Evolutionary conservation across 2,113 vertebrate species (phyloP), one percentile per base, ranked within the genome.

Genomic region (Nesogale talazaci): DNA sequence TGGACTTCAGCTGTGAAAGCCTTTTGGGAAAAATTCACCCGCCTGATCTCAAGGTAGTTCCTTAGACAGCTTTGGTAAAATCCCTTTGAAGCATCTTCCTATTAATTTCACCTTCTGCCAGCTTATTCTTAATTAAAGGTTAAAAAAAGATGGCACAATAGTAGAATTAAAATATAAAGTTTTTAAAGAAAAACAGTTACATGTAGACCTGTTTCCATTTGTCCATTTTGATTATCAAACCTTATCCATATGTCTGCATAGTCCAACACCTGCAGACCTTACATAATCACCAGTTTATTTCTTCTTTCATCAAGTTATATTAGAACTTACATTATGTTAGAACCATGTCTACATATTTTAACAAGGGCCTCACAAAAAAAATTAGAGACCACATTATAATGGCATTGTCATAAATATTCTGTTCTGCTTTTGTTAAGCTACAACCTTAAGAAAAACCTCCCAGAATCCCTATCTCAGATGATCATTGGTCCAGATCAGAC

Each of bases 281-380:
- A 16, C 5, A 20, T 4, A 67, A 7, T 40, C 83, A 36, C 67
- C 75, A 75, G 38, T 67, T 83, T n/a, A 4, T 34, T 72, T 65
- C 38, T 85, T 72, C 36, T 93, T 93, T 85, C 59, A 79, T 72
- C 17, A 91, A 38, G 61, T 46, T 91, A 12, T 56, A 70, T n/a
- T 31, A 90, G 63, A 86, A 86, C 36, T n/a, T 87, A 56, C 34
- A 69, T n/a, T 38, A 61, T 34, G 63, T n/a, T 38, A 56, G 5
- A 85, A 42, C 6, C 3, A 82, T 61, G 20, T 88, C 85, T 93
- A 69, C 69, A 69, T 89, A 93, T 85, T 84, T 92, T 76, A 86
- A 67, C 57, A 76, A 56, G 72, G 67, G 15, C 36, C 83, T 89
- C 67, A 95, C 59, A 87, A 25, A 56, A 56, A 59, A 88, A 94